Base-by-base conservation (phyloP, 2,113 vertebrate species). In the Anser cygnoides region DNA sequence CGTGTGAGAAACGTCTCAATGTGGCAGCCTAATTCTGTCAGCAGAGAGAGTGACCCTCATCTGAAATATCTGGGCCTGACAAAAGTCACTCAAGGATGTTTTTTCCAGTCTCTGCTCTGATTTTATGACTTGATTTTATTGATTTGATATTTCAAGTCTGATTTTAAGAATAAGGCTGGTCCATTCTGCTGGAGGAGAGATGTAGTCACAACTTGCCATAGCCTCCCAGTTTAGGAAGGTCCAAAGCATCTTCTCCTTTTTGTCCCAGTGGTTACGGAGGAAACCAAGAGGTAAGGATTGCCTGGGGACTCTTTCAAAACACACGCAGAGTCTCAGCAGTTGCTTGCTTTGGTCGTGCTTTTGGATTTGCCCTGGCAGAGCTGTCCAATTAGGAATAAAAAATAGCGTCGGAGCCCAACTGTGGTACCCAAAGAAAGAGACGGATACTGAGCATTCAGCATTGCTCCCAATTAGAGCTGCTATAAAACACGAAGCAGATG, bases 351-450 rank as follows among this genome's bases (percentile, higher is more conserved):
- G 37, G 55, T 86, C 85, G 28, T 80, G 46, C 62, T 90, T 94
- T 94, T 6, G 39, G 75, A 67, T 91, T 90, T 90, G 44, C 15
- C 14, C 44, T 88, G 63, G 63, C 59, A 88, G 59, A 74, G 2
- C 39, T 75, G 17, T 52, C 31, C 79, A 68, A 20, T 93, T 84
- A 96, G 37, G 76, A 93, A 54, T 66, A 66, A 91, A 89, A 83
- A 61, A 28, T 10, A 62, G 4, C 31, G 13, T 72, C 84, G 70
- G 49, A 78, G 29, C 49, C 54, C 84, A 23, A 55, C 35, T 57
- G 18, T 71, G 16, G 62, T 87, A 72, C 39, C 61, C 49, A 73
- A 72, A 81, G 83, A 92, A 80, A 49, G 54, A 93, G 46, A 5
- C 1, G 3, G 43, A 79, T 77, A 58, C 57, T 63, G 79, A 83